phyloP scores from a whole-genome alignment of 2,888 invertebrate species.

The Philopedon plagiatum region DNA sequence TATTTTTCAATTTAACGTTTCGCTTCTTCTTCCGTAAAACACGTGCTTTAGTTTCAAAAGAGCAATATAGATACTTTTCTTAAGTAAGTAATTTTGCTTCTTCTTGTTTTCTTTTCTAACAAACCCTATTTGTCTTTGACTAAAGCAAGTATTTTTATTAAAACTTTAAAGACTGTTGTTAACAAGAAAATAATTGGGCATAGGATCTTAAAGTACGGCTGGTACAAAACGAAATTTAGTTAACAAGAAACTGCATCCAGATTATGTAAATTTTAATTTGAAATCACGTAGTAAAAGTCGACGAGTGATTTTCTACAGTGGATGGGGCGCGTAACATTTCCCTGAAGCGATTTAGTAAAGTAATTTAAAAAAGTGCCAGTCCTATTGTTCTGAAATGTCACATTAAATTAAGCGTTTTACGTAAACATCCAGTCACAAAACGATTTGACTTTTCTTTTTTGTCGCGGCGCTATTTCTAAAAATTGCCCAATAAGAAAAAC shows the following conservation, averaged over 20 bases:
- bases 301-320: conserved; percentile 54
- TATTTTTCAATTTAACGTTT: conserved; percentile 54
- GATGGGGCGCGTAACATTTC: conserved; percentile 50
- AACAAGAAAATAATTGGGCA: conserved; percentile 26
- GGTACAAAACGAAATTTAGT: conserved; percentile 47
- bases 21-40: conserved; percentile 11
- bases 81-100: background rate
- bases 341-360: conserved; percentile 57
- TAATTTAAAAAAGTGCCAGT: conserved; percentile 57
- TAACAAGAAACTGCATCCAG: conserved; percentile 45
- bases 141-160: background rate
- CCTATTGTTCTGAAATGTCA: conserved; percentile 54
- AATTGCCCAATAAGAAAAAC: conserved; percentile 31
- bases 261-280: conserved; percentile 59
- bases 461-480: conserved; percentile 18
- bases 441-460: conserved; percentile 45
- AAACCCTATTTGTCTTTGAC: background rate
- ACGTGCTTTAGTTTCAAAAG: conserved; percentile 13
- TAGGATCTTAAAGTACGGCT: conserved; percentile 2
- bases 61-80: background rate
- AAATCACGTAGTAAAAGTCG: conserved; percentile 57
- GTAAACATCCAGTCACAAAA: conserved; percentile 47
- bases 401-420: conserved; percentile 54
- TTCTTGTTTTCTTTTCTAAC: background rate
- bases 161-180: conserved; percentile 8